phyloP scores from a whole-genome alignment of 2,888 invertebrate species.

The Trachelus tabidus region DNA sequence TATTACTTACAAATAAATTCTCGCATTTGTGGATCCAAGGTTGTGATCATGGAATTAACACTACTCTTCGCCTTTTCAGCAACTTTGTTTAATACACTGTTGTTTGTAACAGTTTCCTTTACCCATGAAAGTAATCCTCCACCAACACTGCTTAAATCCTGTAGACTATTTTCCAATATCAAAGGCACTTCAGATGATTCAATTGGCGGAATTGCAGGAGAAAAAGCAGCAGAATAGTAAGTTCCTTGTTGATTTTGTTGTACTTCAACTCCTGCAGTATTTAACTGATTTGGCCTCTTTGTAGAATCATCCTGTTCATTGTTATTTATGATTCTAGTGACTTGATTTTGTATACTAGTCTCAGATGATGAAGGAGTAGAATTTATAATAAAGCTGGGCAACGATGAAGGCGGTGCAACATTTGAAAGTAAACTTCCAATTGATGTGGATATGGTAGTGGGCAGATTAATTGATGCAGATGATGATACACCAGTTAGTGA shows the following conservation, averaged over 20 bases:
- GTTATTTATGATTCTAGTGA: neutral
- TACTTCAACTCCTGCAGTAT: constrained; percentile 33
- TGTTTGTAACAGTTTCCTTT: constrained; percentile 75
- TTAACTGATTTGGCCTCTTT: constrained; percentile 21
- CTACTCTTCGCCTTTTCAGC: constrained; percentile 83
- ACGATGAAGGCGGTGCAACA: constrained; percentile 76
- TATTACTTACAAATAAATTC: constrained; percentile 81
- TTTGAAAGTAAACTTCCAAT: constrained; percentile 74
- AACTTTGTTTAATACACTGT: constrained; percentile 74
- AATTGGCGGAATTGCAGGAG: constrained; percentile 20
- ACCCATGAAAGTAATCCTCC: constrained; percentile 76
- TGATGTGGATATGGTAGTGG: constrained; percentile 63
- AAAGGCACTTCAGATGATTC: constrained; percentile 14
- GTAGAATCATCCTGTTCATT: constrained; percentile 19
- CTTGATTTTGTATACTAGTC: constrained; percentile 15
- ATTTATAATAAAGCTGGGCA: constrained; percentile 75
- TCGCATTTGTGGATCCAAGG: constrained; percentile 90
- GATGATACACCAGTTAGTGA: constrained; percentile 65
- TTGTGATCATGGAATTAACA: constrained; percentile 87
- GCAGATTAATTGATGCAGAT: constrained; percentile 63
- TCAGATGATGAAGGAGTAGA: constrained; percentile 45
- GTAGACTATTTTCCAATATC: constrained; percentile 19
- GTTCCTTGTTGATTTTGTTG: constrained; percentile 32
- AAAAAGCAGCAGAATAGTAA: constrained; percentile 22
- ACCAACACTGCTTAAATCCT: constrained; percentile 63